Evolutionary conservation across 2,113 vertebrate genomes (phyloP).

Genomic region (Hypomesus transpacificus): DNA sequence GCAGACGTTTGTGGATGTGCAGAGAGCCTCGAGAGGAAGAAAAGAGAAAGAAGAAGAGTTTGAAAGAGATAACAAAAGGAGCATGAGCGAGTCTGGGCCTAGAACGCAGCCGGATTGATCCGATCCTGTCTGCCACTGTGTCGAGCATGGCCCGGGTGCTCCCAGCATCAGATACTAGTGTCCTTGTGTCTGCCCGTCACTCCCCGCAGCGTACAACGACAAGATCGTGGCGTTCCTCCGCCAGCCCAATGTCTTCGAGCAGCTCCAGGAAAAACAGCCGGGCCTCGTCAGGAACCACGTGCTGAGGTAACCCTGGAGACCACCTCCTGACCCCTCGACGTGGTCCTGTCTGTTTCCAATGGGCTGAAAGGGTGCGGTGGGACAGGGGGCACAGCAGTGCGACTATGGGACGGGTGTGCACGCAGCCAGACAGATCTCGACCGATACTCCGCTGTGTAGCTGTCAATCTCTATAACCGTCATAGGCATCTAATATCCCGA

Average conservation of each 20-base stretch:
- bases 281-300: slow-evolving; percentile 89
- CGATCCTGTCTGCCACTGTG: too few relatives aligned
- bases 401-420: background rate
- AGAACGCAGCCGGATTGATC: too few relatives aligned
- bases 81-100: too few relatives aligned
- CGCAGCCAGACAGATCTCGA: too few relatives aligned
- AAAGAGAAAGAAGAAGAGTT: too few relatives aligned
- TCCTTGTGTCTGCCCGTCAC: slow-evolving; percentile 2
- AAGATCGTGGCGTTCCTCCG: slow-evolving; percentile 98
- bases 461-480: background rate
- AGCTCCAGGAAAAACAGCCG: slow-evolving; percentile 94
- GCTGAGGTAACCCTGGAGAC: slow-evolving; percentile 77
- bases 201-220: slow-evolving; percentile 89
- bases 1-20: too few relatives aligned
- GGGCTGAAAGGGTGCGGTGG: background rate
- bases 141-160: too few relatives aligned
- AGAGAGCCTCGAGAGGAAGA: too few relatives aligned
- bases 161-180: background rate
- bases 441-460: background rate
- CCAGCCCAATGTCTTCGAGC: slow-evolving; percentile 95
- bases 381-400: background rate
- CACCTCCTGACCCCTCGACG: too few relatives aligned
- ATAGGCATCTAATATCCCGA: too few relatives aligned
- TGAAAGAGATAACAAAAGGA: too few relatives aligned
- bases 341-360: too few relatives aligned